These are phyloP conservation scores for Pseudomyrmex cubaensis DNA, from an alignment of 1,140 invertebrate genomes.

Conservation along the genomic window DNA sequence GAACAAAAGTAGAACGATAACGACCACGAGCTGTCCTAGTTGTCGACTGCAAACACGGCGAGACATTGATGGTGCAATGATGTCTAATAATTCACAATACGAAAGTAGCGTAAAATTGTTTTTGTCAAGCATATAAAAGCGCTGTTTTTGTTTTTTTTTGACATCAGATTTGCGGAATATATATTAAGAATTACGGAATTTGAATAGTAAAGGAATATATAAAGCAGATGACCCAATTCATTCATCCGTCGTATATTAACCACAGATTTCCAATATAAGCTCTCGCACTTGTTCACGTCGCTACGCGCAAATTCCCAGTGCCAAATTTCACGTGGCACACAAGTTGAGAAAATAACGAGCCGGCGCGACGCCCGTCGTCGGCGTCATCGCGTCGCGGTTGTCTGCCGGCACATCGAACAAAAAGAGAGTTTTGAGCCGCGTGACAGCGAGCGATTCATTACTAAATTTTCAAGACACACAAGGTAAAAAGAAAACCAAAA, in stretches of 20 bases:
- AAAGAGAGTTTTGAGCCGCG: neutral
- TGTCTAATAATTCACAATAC: no score
- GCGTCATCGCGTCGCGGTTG: constrained; percentile 15
- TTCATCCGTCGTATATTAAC: neutral
- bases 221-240: no score
- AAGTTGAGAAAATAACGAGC: constrained; percentile 12
- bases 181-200: neutral
- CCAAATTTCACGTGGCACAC: neutral
- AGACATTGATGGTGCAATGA: neutral
- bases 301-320: neutral
- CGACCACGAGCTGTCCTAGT: neutral
- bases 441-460: constrained; percentile 33
- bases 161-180: no score
- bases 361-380: neutral
- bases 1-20: constrained; percentile 20
- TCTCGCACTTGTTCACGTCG: neutral
- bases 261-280: neutral
- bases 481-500: constrained; percentile 5
- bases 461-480: neutral
- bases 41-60: neutral
- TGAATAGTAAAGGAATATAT: no score
- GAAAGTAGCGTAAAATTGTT: no score
- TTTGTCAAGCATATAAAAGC: no score
- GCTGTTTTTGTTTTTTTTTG: neutral
- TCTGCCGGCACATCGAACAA: neutral